These are phyloP conservation scores for Peromyscus leucopus DNA, from an alignment of 2,113 vertebrate species.

Conservation along the genomic window DNA sequence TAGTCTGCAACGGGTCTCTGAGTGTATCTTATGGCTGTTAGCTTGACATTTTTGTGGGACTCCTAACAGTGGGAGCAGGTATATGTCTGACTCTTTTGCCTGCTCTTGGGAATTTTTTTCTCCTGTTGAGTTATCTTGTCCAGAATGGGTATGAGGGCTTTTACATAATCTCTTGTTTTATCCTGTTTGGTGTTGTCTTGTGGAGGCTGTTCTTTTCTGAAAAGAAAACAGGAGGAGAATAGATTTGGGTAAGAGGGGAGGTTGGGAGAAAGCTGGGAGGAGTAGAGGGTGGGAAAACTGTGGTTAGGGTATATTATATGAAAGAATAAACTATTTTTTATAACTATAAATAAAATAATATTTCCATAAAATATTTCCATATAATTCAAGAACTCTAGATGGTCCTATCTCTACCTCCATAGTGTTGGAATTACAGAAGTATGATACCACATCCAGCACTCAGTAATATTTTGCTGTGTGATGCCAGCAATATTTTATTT, in stretches of 20 bases:
- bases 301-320: background rate
- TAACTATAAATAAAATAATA: background rate
- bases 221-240: background rate
- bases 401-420: too few relatives aligned
- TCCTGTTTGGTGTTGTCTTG: background rate
- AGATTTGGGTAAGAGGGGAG: background rate
- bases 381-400: background rate
- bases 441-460: background rate
- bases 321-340: background rate
- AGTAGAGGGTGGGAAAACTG: background rate
- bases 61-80: background rate
- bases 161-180: background rate
- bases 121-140: background rate
- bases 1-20: background rate
- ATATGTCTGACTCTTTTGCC: background rate
- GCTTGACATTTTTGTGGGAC: background rate
- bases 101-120: background rate
- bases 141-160: background rate
- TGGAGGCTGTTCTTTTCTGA: background rate
- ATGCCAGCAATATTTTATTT: background rate
- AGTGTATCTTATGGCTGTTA: background rate
- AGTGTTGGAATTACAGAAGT: background rate
- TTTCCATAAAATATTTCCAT: background rate
- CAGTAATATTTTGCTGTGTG: background rate
- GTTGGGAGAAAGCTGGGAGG: background rate